Evolutionary conservation across 2,888 invertebrate genomes (phyloP), one percentile per base, ranked within the genome.

Genomic region (Brenthis daphne): DNA sequence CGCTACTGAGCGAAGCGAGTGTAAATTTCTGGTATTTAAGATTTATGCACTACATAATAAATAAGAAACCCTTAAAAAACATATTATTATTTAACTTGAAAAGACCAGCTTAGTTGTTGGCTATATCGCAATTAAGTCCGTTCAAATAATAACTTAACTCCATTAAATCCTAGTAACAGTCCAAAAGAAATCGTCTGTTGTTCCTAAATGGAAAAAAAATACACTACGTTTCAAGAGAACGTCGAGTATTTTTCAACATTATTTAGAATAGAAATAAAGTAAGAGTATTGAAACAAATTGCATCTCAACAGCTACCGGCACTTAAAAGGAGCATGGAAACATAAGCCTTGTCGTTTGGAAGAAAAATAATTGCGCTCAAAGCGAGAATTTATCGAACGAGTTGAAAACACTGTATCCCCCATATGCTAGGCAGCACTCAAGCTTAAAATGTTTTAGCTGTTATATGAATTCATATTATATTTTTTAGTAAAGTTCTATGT

Each of bases 321-420:
- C 76, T 79, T 75, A 72, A 70, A 64, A 76, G 75, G 81, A 83
- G 60, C 85, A 83, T 80, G 84, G 84, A 82, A 85, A 85, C 82
- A 84, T 82, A 86, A 83, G 83, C 82, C 77, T 77, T 73, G 79
- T 79, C 80, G 75, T 75, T 75, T 74, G 76, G 80, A 81, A 79
- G 77, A 77, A 77, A 82, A 82, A 85, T 85, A 85, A 86, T 85
- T 85, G 84, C 84, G 80, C 78, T 79, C 80, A 80, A 81, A 85
- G 84, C 80, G 81, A 82, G 84, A 83, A 87, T 85, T 85, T 85
- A 86, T 83, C 73, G 75, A 74, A 74, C 43, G 54, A 37, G 77
- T 71, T 76, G 71, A 74, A 77, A 77, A 78, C 76, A 75, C 76
- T 77, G 53, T 63, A 51, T 63, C 53, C 14, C 14, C 13, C 53